These are phyloP conservation scores for Pyrochroa serraticornis DNA, from an alignment of 2,888 invertebrate genomes.

Conservation along the genomic window DNA sequence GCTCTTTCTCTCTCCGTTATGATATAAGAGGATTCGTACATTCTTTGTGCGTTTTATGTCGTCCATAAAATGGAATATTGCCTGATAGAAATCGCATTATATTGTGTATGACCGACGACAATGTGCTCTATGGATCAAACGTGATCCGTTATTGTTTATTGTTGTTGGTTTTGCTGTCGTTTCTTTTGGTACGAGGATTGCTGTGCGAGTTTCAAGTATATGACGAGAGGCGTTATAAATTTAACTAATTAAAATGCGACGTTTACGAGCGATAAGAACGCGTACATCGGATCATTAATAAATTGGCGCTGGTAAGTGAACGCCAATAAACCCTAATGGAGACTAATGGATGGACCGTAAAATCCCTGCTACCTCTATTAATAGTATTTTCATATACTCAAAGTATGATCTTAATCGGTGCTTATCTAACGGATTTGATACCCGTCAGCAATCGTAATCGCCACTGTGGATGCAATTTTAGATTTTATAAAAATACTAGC, in stretches of 20 bases:
- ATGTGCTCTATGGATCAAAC: constrained; percentile 36
- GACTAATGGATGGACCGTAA: no score
- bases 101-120: constrained; percentile 30
- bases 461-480: no score
- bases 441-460: no score
- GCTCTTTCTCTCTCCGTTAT: constrained; percentile 12
- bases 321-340: no score
- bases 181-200: background rate
- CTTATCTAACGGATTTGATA: no score
- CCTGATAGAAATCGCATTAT: constrained; percentile 34
- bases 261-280: constrained; percentile 1
- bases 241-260: constrained; percentile 16
- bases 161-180: background rate
- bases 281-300: no score
- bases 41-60: constrained; percentile 24
- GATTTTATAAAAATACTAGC: no score
- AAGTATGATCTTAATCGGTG: no score
- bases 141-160: constrained; percentile 34
- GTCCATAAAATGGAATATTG: constrained; percentile 19
- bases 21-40: constrained; percentile 16
- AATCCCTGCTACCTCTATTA: no score
- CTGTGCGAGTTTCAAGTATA: background rate
- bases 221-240: constrained; percentile 7
- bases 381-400: no score
- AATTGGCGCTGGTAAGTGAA: no score